Evolutionary conservation across 1,140 invertebrate genomes (phyloP).

Genomic region (Psix sp.): DNA sequence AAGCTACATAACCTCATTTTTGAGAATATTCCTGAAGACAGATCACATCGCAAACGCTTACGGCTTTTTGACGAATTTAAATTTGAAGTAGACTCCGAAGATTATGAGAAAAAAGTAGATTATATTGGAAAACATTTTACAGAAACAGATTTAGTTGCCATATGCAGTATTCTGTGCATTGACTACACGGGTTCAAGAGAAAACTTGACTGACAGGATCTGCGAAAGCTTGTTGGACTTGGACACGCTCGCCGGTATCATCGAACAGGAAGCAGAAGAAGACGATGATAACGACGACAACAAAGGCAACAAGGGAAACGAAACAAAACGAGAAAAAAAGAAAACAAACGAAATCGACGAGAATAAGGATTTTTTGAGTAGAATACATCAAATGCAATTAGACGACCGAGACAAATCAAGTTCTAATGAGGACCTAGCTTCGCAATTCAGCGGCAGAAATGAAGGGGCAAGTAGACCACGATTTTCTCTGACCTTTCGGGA

Average conservation of each 20-base stretch:
- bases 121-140: slow-evolving; percentile 9
- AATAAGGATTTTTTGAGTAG: not conserved
- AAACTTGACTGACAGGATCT: slow-evolving; percentile 6
- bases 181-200: slow-evolving; percentile 20
- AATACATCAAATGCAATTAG: slow-evolving; percentile 2
- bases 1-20: slow-evolving; percentile 15
- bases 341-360: not conserved
- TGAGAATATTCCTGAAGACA: slow-evolving; percentile 10
- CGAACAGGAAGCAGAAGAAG: not conserved
- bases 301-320: not conserved
- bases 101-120: not conserved
- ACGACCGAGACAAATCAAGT: no score
- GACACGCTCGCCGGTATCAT: not conserved
- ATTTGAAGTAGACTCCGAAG: slow-evolving; percentile 7
- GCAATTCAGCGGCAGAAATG: no score
- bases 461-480: not conserved
- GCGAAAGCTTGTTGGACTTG: slow-evolving; percentile 11
- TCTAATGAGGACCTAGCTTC: no score
- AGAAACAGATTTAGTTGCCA: slow-evolving; percentile 15
- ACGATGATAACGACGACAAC: not conserved
- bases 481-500: slow-evolving; percentile 3
- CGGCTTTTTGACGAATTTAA: slow-evolving; percentile 5
- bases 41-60: slow-evolving; percentile 9
- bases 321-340: not conserved
- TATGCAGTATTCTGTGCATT: slow-evolving; percentile 15